Evolutionary conservation across 2,113 vertebrate species (phyloP).

Genomic region (Alosa alosa): DNA sequence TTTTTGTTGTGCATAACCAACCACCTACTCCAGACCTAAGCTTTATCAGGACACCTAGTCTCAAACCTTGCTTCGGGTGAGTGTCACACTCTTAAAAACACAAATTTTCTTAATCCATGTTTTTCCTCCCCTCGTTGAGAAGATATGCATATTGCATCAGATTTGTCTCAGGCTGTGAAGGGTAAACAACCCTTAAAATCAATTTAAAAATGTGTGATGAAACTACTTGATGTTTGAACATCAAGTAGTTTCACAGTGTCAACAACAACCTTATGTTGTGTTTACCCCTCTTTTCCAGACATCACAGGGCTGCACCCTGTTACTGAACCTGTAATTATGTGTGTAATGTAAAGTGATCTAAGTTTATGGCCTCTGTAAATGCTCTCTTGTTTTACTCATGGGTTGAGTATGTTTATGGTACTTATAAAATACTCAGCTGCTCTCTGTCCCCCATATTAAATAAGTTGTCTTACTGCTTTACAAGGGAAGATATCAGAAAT

Average conservation of each 20-base stretch:
- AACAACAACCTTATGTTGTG: background rate
- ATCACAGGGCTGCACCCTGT: too few species aligned
- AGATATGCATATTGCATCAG: background rate
- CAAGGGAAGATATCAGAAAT: too few species aligned
- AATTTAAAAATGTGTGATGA: background rate
- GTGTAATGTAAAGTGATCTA: too few species aligned
- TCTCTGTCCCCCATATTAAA: too few species aligned
- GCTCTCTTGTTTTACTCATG: too few species aligned
- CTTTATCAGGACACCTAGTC: constrained; percentile 50
- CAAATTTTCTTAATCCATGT: background rate
- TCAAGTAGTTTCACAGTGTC: background rate
- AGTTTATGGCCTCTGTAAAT: too few species aligned
- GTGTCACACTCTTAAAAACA: constrained; percentile 21
- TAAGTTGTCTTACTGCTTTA: too few species aligned
- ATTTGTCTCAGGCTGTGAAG: background rate
- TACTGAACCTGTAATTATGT: too few species aligned
- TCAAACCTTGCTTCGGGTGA: constrained; percentile 59
- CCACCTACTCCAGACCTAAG: constrained; percentile 41
- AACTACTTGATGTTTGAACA: too few species aligned
- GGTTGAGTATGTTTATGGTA: too few species aligned
- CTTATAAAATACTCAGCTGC: too few species aligned
- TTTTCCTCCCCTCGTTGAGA: background rate
- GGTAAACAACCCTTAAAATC: background rate
- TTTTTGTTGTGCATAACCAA: constrained; percentile 58
- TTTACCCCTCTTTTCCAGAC: too few species aligned